Evolutionary conservation across 1,140 invertebrate species (phyloP), one percentile per base, ranked within the genome.

Genomic region (Dendroctonus ponderosae): DNA sequence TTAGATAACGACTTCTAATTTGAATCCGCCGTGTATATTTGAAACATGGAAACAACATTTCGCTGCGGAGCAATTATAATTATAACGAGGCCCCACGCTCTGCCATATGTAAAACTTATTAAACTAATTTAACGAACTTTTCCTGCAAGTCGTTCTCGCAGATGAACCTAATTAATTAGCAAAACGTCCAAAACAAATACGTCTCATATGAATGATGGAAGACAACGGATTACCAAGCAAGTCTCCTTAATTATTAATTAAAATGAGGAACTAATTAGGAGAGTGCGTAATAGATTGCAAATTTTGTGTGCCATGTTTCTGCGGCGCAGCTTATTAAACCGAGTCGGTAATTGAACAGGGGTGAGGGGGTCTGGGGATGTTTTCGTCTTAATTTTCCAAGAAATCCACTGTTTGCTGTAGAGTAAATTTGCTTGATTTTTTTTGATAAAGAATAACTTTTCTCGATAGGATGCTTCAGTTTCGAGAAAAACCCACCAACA

Each of bases 201-300:
- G 15, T 60, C 57, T 61, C 59, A 51, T 61, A 61, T 51, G 59
- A 61, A 61, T 61, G 59, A 61, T 61, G 59, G 49, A 61, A 61
- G 59, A 61, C 48, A 61, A 61, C 49, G 49, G 46, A 61, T 61
- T 61, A 61, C 59, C 7, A 51, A 40, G 46, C 59, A 40, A 61
- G 46, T 51, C 49, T 61, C 46, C 59, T 61, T 61, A 61, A 61
- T 61, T 61, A 61, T 41, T 61, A 61, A 61, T 61, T 61, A 61
- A 61, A 61, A 61, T 39, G 8, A 61, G 49, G 59, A 51, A 51
- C 59, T 61, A 61, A 61, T 61, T 51, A 61, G 49, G 37, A 43
- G 59, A 61, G 38, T 50, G 59, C 46, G 57, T 59, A 48, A 59
- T 59, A 59, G 44, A 59, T 59, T 59, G 48, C 44, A 48, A 59